phyloP scores from a whole-genome alignment of 2,888 invertebrate genomes.

The Tetanocera ferruginea region DNA sequence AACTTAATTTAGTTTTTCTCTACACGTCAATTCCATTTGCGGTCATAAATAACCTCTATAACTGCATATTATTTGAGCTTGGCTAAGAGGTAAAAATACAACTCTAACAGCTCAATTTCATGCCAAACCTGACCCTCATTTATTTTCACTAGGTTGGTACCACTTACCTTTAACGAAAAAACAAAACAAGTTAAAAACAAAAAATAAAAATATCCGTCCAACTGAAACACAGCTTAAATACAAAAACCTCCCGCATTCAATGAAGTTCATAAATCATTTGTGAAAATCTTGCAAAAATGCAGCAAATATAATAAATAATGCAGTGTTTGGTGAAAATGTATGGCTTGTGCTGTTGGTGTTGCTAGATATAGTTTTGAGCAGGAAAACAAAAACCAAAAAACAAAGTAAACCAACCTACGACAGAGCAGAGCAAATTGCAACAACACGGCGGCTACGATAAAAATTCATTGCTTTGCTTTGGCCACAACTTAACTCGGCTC shows the following conservation, averaged over 20 bases:
- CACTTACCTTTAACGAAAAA: background rate
- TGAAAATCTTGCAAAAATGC: conserved; percentile 20
- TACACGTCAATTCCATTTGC: background rate
- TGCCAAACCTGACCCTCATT: conserved; percentile 11
- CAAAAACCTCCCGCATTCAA: conserved; percentile 24
- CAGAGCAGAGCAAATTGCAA: background rate
- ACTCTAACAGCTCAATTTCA: conserved; percentile 28
- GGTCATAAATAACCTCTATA: conserved; percentile 22
- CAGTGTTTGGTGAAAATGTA: conserved; percentile 9
- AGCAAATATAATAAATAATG: conserved; percentile 27
- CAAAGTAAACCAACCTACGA: background rate
- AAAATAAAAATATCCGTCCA: background rate
- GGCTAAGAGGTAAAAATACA: background rate
- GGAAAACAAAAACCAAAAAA: background rate
- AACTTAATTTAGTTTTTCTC: background rate
- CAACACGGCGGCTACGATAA: conserved; percentile 10
- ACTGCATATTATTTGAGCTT: background rate
- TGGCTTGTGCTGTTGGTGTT: conserved; percentile 14
- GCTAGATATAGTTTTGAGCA: conserved; percentile 3
- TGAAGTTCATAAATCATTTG: conserved; percentile 27
- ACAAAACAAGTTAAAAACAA: background rate
- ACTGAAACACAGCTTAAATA: background rate
- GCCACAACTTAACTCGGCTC: conserved; percentile 45
- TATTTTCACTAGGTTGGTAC: background rate
- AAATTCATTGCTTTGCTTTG: conserved; percentile 31